These are phyloP conservation scores for Heptranchias perlo DNA, from an alignment of 2,113 vertebrate genomes.

Conservation along the genomic window DNA sequence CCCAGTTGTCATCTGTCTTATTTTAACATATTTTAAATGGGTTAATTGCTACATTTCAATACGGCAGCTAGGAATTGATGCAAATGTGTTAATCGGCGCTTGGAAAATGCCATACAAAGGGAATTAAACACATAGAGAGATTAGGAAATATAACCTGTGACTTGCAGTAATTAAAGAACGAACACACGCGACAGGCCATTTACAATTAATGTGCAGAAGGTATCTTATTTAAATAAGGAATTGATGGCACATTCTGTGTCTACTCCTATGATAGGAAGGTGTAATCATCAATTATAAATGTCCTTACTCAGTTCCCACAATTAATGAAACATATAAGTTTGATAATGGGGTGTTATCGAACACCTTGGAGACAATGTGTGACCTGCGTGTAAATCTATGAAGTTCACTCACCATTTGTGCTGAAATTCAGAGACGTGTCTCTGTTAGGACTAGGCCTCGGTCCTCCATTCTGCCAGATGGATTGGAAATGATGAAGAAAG, in stretches of 20 bases:
- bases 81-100: neutral
- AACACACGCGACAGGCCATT: neutral
- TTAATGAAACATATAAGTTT: neutral
- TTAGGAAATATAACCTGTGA: neutral
- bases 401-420: slow-evolving; percentile 74
- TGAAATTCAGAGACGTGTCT: slow-evolving; percentile 66
- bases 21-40: neutral
- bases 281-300: neutral
- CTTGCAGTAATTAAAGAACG: neutral
- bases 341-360: neutral
- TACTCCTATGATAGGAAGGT: neutral
- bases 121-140: neutral
- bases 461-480: slow-evolving; percentile 65
- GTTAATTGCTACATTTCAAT: no score
- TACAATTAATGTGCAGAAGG: neutral
- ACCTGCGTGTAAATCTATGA: neutral
- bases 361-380: neutral
- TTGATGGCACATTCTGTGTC: neutral
- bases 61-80: neutral
- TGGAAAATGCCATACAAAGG: neutral
- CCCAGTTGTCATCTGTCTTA: neutral
- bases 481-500: slow-evolving; percentile 45
- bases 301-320: neutral
- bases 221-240: neutral
- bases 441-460: slow-evolving; percentile 62